phyloP scores from a whole-genome alignment of 1,140 invertebrate genomes.

The Plectus sambesii region DNA sequence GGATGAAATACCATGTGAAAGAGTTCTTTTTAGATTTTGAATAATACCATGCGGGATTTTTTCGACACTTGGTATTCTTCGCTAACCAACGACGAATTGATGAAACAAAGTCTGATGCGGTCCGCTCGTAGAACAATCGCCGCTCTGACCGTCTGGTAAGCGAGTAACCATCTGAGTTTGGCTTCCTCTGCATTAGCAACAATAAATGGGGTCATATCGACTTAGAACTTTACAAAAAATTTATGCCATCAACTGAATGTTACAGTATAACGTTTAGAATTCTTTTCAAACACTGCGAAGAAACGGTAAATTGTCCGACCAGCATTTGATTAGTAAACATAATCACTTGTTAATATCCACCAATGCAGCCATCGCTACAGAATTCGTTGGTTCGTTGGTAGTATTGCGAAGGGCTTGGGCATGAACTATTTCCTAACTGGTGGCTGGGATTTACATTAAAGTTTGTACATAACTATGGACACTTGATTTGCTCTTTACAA shows the following conservation, averaged over 20 bases:
- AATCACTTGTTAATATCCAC: no score
- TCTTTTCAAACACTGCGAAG: no score
- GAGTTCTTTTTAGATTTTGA: constrained; percentile 53
- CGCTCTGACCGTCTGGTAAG: constrained; percentile 52
- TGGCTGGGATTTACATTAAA: not conserved
- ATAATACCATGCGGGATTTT: constrained; percentile 65
- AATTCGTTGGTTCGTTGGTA: no score
- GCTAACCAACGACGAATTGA: constrained; percentile 53
- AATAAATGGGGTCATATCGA: no score
- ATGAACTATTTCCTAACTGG: not conserved
- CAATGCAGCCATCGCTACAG: no score
- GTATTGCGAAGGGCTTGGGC: not conserved
- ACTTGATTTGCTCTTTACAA: not conserved
- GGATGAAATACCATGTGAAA: constrained; percentile 10
- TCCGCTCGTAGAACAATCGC: constrained; percentile 52
- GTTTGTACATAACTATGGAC: not conserved
- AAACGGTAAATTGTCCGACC: no score
- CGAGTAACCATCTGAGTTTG: not conserved
- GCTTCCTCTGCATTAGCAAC: constrained; percentile 3
- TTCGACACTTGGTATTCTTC: constrained; percentile 63
- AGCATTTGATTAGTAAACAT: no score
- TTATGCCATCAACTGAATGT: no score
- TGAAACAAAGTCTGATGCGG: constrained; percentile 51
- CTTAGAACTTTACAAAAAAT: no score
- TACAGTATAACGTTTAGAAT: no score